A percentile compares a stretch with the other conserved stretches of the same genome.
Conservation (phyloP, 2,113 vertebrate species). For the Bubalus kerabau region DNA sequence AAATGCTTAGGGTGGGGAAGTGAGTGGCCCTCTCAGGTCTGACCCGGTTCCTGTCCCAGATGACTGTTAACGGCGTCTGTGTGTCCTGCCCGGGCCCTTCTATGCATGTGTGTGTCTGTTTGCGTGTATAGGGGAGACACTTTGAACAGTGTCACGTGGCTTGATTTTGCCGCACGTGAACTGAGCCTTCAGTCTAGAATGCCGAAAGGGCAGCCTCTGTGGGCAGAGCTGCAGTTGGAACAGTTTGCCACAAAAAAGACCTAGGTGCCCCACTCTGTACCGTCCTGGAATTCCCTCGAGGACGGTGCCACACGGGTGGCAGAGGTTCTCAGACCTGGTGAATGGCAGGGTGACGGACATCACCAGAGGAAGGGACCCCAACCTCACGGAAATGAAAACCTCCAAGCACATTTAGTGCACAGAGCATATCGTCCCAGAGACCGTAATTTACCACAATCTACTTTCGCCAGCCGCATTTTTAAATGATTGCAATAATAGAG, state of each 20-base stretch:
- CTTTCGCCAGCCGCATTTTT: neutral
- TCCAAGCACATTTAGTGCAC: neutral
- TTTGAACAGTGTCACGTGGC: neutral
- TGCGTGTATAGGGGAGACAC: neutral
- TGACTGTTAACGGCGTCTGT: neutral
- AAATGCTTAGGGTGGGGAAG: neutral
- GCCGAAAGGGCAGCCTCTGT: neutral
- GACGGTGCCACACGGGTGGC: neutral
- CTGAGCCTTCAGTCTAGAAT: neutral
- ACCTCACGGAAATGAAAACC: neutral
- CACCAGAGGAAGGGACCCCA: neutral
- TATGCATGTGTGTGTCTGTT: rapidly evolving
- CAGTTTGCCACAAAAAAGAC: neutral
- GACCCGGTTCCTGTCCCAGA: neutral
- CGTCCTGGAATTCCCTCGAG: neutral
- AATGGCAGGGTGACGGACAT: neutral
- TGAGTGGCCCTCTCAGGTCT: neutral
- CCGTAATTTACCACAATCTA: neutral
- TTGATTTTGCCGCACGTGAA: neutral
- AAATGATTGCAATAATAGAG: neutral
- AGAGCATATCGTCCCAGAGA: neutral
- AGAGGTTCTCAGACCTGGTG: neutral
- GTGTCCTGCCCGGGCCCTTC: neutral
- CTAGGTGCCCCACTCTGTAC: neutral
- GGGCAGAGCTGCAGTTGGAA: neutral